Conservation (phyloP, 2,888 invertebrate genomes). For the Pandemis corylana region DNA sequence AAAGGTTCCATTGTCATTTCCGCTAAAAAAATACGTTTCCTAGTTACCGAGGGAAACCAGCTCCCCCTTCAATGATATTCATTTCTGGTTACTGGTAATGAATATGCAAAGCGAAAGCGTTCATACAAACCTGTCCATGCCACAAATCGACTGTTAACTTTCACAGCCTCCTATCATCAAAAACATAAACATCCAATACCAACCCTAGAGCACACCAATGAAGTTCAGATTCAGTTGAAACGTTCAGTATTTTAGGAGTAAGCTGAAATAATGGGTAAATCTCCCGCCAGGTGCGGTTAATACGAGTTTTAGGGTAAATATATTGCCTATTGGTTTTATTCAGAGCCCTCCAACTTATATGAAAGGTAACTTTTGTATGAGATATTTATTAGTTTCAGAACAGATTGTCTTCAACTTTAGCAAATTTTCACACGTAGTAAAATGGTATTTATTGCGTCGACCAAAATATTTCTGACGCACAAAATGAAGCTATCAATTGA, state of each 20-base stretch:
- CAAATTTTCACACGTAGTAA: background rate
- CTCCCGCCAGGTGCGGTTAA: conserved; percentile 46
- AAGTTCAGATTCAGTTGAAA: background rate
- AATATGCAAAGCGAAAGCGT: conserved; percentile 20
- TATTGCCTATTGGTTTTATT: conserved; percentile 38
- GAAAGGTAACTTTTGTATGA: conserved; percentile 21
- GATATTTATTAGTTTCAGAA: conserved; percentile 13
- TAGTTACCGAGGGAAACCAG: too few species aligned
- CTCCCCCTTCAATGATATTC: conserved; percentile 10
- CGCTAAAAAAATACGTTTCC: too few species aligned
- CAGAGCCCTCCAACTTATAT: conserved; percentile 20
- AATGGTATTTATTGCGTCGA: too few species aligned
- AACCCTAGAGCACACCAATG: background rate
- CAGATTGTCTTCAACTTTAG: conserved; percentile 1
- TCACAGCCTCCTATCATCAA: background rate
- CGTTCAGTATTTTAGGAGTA: background rate
- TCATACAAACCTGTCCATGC: conserved; percentile 19
- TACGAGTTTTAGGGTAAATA: conserved; percentile 47
- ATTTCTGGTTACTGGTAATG: conserved; percentile 11
- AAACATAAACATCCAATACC: background rate
- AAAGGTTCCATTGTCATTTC: too few species aligned
- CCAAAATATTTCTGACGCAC: too few species aligned
- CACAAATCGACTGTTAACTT: background rate
- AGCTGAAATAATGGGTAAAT: background rate
- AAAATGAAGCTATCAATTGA: too few species aligned